Conservation (phyloP, 2,113 vertebrate genomes). For the Chionis minor region DNA sequence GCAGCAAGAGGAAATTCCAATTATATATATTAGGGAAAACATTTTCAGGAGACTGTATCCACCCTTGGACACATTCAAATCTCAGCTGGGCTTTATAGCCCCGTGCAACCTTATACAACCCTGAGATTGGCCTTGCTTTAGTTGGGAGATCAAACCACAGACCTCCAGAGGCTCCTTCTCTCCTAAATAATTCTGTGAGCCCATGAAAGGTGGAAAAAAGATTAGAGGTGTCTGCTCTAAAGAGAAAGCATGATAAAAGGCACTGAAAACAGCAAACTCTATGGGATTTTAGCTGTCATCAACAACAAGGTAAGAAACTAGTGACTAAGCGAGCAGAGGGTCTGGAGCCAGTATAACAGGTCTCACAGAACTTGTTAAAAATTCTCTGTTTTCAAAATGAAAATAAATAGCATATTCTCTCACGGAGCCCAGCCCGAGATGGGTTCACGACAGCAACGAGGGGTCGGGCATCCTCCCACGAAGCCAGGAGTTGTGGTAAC, state of each 20-base stretch:
- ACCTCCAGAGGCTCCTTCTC: background rate
- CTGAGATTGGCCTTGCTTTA: background rate
- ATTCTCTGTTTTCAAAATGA: background rate
- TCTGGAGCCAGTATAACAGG: background rate
- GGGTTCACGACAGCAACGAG: conserved; percentile 84
- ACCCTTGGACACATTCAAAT: background rate
- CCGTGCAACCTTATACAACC: background rate
- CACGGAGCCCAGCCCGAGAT: conserved; percentile 75
- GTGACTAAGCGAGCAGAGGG: background rate
- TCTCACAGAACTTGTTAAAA: background rate
- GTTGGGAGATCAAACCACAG: background rate
- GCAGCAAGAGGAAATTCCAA: background rate
- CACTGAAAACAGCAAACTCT: background rate
- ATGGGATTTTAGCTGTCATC: background rate
- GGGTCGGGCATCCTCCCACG: conserved; percentile 46
- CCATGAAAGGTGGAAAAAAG: background rate
- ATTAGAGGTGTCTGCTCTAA: background rate
- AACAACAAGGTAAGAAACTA: background rate
- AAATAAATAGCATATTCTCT: conserved; percentile 41
- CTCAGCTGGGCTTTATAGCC: background rate
- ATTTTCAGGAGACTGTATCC: background rate
- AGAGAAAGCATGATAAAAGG: background rate
- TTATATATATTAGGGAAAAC: background rate
- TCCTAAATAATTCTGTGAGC: background rate
- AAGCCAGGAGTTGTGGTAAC: conserved; percentile 74